A percentile compares a stretch with the other conserved stretches of the same genome.
Conservation (phyloP, 2,797 vertebrate species). For the Myioborus miniatus region DNA sequence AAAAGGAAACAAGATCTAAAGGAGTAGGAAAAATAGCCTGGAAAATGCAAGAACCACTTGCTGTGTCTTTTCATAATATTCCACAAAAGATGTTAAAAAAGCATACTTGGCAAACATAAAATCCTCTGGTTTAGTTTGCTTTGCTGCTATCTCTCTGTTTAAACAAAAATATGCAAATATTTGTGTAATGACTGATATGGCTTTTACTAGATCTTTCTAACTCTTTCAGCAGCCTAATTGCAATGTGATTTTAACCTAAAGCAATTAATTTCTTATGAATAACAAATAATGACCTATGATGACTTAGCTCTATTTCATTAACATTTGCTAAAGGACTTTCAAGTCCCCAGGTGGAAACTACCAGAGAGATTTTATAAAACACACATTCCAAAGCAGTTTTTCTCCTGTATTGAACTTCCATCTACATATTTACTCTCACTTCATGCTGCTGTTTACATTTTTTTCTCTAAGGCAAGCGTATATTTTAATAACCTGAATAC, state of each 20-base stretch:
- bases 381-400: background rate
- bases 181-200: background rate
- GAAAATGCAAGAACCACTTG: background rate
- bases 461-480: background rate
- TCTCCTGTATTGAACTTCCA: background rate
- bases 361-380: background rate
- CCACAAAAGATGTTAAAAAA: background rate
- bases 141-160: background rate
- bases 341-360: background rate
- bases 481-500: background rate
- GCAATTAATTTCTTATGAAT: background rate
- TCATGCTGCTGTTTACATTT: background rate
- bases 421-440: background rate
- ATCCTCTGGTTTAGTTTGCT: background rate
- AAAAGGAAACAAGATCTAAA: background rate
- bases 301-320: background rate
- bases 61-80: background rate
- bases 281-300: background rate
- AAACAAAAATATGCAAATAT: constrained; percentile 1
- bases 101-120: background rate
- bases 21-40: background rate
- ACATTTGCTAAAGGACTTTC: background rate
- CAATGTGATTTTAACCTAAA: background rate
- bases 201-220: background rate
- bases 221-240: background rate